Evolutionary conservation across 2,888 invertebrate species (phyloP).

Genomic region (Volucella bombylans): DNA sequence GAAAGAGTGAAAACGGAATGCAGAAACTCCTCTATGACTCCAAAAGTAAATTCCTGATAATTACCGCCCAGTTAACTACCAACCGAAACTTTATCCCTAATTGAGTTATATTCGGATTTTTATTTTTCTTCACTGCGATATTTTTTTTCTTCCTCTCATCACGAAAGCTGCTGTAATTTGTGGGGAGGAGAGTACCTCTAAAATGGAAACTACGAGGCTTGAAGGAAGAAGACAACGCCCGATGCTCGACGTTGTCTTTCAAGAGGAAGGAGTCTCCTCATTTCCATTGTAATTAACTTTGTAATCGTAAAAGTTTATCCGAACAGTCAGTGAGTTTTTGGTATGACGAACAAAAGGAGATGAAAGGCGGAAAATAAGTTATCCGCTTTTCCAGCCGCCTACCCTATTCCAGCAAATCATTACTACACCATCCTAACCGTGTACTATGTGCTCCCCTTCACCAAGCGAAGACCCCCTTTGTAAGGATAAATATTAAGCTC

Average conservation of each 20-base stretch:
- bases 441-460: neutral
- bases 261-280: slow-evolving; percentile 49
- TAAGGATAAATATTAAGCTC: slow-evolving; percentile 70
- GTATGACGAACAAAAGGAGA: slow-evolving; percentile 62
- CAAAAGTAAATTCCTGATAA: slow-evolving; percentile 39
- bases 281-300: slow-evolving; percentile 74
- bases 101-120: slow-evolving; percentile 49
- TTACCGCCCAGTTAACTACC: slow-evolving; percentile 48
- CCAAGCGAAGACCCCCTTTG: neutral
- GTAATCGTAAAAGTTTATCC: slow-evolving; percentile 70
- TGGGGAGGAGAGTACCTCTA: neutral
- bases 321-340: slow-evolving; percentile 37
- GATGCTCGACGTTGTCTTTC: slow-evolving; percentile 2
- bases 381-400: slow-evolving; percentile 35
- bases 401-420: slow-evolving; percentile 1
- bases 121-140: slow-evolving; percentile 13
- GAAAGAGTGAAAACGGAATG: neutral
- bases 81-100: slow-evolving; percentile 59
- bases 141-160: neutral
- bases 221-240: slow-evolving; percentile 4
- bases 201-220: slow-evolving; percentile 3
- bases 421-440: neutral
- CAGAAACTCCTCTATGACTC: slow-evolving; percentile 24
- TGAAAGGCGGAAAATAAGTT: slow-evolving; percentile 62
- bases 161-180: slow-evolving; percentile 18